Conservation (phyloP, 2,888 invertebrate species). For the Tachina lurida region DNA sequence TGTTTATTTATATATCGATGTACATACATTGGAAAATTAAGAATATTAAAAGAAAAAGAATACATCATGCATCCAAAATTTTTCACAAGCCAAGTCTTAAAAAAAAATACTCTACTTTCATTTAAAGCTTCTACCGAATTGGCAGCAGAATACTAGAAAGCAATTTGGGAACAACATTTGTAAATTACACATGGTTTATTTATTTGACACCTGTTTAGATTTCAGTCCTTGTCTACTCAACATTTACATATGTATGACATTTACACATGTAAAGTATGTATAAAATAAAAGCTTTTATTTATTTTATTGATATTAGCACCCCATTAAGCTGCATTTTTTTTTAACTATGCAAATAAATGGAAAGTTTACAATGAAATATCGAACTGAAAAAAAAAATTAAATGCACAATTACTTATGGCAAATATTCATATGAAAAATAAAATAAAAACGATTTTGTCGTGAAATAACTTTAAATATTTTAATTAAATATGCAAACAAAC, state of each 20-base stretch:
- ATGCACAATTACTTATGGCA: slow-evolving; percentile 22
- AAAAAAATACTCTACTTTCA: no score
- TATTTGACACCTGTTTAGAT: slow-evolving; percentile 17
- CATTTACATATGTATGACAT: neutral
- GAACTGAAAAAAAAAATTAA: slow-evolving; percentile 21
- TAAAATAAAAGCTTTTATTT: neutral
- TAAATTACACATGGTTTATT: neutral
- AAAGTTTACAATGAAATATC: slow-evolving; percentile 26
- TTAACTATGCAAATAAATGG: slow-evolving; percentile 9
- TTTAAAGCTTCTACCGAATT: neutral
- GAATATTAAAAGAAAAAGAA: no score
- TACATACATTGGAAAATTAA: no score
- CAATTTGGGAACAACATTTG: neutral
- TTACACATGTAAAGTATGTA: neutral
- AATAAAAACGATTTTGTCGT: slow-evolving; percentile 29
- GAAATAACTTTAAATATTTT: slow-evolving; percentile 36
- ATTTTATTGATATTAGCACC: slow-evolving; percentile 1
- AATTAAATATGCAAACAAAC: slow-evolving; percentile 29
- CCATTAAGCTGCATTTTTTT: slow-evolving; percentile 32
- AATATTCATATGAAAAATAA: slow-evolving; percentile 20
- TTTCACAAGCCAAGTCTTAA: no score
- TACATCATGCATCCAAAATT: no score
- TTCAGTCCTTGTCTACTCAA: slow-evolving; percentile 16
- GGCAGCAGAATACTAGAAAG: neutral
- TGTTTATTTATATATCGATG: no score